These are phyloP conservation scores for Rousettus madagascariensis DNA, from an alignment of 2,797 vertebrate species.

Conservation along the genomic window DNA sequence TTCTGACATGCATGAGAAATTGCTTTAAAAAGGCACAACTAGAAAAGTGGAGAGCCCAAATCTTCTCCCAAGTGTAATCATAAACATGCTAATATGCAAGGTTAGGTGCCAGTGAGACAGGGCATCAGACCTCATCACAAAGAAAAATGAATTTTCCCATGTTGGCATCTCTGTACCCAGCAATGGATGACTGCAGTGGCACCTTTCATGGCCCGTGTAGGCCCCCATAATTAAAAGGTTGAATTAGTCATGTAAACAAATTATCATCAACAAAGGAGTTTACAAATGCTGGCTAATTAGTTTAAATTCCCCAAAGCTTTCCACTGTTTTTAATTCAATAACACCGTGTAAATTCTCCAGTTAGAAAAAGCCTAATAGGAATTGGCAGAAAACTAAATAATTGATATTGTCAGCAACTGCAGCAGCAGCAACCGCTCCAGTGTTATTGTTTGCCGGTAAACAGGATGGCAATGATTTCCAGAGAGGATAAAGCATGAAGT, in stretches of 20 bases:
- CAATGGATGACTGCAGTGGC: constrained; percentile 57
- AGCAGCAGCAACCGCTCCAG: constrained; percentile 73
- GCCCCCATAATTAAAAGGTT: constrained; percentile 87
- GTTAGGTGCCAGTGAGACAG: constrained; percentile 56
- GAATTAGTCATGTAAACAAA: constrained; percentile 91
- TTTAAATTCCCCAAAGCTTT: constrained; percentile 88
- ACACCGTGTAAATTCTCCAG: constrained; percentile 85
- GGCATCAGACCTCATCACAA: constrained; percentile 76
- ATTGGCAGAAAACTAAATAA: constrained; percentile 88
- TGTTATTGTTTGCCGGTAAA: constrained; percentile 83
- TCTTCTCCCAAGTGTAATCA: constrained; percentile 76
- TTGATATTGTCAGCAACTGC: constrained; percentile 85
- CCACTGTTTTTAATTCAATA: constrained; percentile 89
- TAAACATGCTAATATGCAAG: constrained; percentile 72
- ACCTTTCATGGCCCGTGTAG: constrained; percentile 70
- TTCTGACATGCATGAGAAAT: not conserved
- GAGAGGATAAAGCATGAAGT: constrained; percentile 85
- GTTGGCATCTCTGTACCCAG: constrained; percentile 69
- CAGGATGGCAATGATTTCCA: constrained; percentile 84
- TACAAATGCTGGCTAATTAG: constrained; percentile 89
- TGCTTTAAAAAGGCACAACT: constrained; percentile 27
- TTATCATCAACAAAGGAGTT: constrained; percentile 91
- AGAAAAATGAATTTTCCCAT: constrained; percentile 70
- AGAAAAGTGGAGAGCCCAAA: constrained; percentile 14
- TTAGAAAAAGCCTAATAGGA: constrained; percentile 86